Conservation (phyloP, 2,888 invertebrate species). For the Amiota communis region DNA sequence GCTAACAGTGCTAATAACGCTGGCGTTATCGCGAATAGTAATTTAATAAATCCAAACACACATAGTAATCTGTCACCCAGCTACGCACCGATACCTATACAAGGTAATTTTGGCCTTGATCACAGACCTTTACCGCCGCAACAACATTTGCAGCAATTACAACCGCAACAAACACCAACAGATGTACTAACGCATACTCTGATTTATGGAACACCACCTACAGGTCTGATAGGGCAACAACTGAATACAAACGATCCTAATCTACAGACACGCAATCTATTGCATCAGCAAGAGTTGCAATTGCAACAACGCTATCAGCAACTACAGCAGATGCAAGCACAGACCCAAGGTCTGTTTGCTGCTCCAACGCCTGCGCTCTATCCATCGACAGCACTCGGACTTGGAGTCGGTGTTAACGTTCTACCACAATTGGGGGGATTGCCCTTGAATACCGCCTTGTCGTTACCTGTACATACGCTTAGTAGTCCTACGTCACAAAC, state of each 20-base stretch:
- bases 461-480: slow-evolving; percentile 48
- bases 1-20: slow-evolving; percentile 43
- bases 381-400: slow-evolving; percentile 42
- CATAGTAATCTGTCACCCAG: slow-evolving; percentile 27
- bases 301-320: slow-evolving; percentile 72
- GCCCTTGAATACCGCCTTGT: slow-evolving; percentile 48
- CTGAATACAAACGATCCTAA: slow-evolving; percentile 63
- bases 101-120: slow-evolving; percentile 48
- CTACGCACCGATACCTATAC: neutral
- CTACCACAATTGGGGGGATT: slow-evolving; percentile 53
- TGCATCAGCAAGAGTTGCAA: slow-evolving; percentile 71
- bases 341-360: slow-evolving; percentile 68
- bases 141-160: slow-evolving; percentile 36
- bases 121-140: slow-evolving; percentile 53
- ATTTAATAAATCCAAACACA: neutral
- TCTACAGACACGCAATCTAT: slow-evolving; percentile 62
- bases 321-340: slow-evolving; percentile 70
- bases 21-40: slow-evolving; percentile 34
- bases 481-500: slow-evolving; percentile 52
- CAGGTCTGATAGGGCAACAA: slow-evolving; percentile 60
- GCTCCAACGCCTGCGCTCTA: slow-evolving; percentile 49
- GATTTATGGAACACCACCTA: slow-evolving; percentile 70
- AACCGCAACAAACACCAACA: slow-evolving; percentile 43
- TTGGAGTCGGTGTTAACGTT: neutral
- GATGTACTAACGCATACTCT: slow-evolving; percentile 71